Evolutionary conservation across 2,797 vertebrate genomes (phyloP).

Genomic region (Oophaga sylvatica): DNA sequence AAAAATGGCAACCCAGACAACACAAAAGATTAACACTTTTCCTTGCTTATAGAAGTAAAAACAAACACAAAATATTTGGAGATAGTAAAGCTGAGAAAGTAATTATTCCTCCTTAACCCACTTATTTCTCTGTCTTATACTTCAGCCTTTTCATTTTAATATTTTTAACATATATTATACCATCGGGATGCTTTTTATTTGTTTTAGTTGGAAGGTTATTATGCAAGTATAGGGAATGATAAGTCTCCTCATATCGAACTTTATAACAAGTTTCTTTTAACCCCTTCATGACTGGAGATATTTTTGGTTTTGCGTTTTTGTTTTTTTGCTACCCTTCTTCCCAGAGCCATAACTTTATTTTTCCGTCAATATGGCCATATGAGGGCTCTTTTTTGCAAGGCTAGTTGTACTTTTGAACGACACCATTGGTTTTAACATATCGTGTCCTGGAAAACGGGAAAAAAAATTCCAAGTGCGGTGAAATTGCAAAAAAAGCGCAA

Average conservation of each 20-base stretch:
- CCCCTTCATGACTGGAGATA: too few species aligned
- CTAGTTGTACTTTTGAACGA: too few species aligned
- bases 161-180: not conserved
- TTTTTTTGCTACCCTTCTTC: too few species aligned
- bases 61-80: slow-evolving; percentile 48
- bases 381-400: too few species aligned
- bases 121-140: not conserved
- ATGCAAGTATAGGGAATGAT: not conserved
- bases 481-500: too few species aligned
- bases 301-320: too few species aligned
- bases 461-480: too few species aligned
- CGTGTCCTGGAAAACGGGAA: too few species aligned
- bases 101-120: not conserved
- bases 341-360: too few species aligned
- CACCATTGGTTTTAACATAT: too few species aligned
- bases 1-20: slow-evolving; percentile 56
- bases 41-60: slow-evolving; percentile 43
- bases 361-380: too few species aligned
- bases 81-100: slow-evolving; percentile 10
- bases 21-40: slow-evolving; percentile 62
- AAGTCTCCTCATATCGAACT: not conserved
- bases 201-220: not conserved
- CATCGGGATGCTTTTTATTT: not conserved
- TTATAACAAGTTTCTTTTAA: not conserved
- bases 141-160: not conserved